Evolutionary conservation across 2,888 invertebrate genomes (phyloP).

Genomic region (Luperina nickerlii): DNA sequence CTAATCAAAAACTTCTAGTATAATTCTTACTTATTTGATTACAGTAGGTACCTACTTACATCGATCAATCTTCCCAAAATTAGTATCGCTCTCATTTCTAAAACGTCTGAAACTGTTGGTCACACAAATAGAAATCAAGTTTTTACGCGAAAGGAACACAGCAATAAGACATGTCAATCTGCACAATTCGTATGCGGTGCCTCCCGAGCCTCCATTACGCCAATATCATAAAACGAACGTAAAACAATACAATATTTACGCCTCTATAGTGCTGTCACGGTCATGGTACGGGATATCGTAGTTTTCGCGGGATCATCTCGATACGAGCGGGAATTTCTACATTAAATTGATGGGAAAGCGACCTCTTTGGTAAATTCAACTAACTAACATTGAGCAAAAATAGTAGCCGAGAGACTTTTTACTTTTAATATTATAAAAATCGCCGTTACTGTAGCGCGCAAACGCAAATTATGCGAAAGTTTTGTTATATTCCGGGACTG

Average conservation of each 20-base stretch:
- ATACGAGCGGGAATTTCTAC: neutral
- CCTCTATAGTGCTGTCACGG: slow-evolving; percentile 67
- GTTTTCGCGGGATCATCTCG: slow-evolving; percentile 16
- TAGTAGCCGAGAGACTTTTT: neutral
- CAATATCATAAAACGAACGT: slow-evolving; percentile 76
- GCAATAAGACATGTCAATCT: slow-evolving; percentile 51
- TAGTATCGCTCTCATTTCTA: neutral
- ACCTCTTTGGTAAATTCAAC: neutral
- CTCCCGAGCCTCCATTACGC: slow-evolving; percentile 67
- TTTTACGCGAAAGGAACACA: slow-evolving; percentile 43
- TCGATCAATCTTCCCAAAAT: neutral
- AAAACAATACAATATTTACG: slow-evolving; percentile 75
- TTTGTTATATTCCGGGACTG: neutral
- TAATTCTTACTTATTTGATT: neutral
- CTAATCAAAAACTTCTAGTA: neutral
- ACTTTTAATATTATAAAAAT: neutral
- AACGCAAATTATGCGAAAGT: neutral
- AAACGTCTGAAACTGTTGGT: neutral
- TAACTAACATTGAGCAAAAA: neutral
- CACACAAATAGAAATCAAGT: slow-evolving; percentile 25
- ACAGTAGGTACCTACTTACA: too few relatives aligned
- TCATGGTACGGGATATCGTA: slow-evolving; percentile 10
- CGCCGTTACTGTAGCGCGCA: neutral
- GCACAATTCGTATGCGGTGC: slow-evolving; percentile 71
- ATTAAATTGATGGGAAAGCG: neutral